Evolutionary conservation across 2,797 vertebrate species (phyloP), one percentile per base, ranked within the genome.

Genomic region (Hoplostethus atlanticus): DNA sequence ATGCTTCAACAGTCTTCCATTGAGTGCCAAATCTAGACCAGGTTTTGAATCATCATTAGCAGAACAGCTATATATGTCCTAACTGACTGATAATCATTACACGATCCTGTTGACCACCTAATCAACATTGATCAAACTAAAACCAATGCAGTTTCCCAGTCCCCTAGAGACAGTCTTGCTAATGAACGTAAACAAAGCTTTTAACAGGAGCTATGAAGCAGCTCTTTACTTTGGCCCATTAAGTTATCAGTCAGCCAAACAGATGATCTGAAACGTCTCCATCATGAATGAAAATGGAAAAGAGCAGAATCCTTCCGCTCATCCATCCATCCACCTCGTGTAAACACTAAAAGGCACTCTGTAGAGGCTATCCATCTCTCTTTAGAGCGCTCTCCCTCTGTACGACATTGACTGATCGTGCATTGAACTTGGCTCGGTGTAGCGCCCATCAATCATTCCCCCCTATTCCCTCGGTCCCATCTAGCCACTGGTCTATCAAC

Each of bases 361-460:
- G 74, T 31, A n/a, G 76, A 78, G 76, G 67, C 79, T 16, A 91
- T 93, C 86, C 68, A 80, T 94, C 91, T 88, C 89, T 89, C 91
- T 91, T 89, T 65, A 85, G 83, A 42, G 69, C 70, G 81, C 74
- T 87, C 86, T 74, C 80, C 75, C 76, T 71, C 73, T 59, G 80
- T 52, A 68, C 6, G 87, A 93, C 90, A 73, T 58, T 91, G 93
- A 93, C 83, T 30, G 88, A 93, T 93, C 44, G 63, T 42, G 52
- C 80, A 69, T 90, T 93, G 92, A 94, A 94, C 92, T 93, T 94
- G 94, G 83, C 80, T 88, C 28, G n/a, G 82, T 3, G 25, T 59
- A 69, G 71, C 59, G 38, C 64, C 81, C 81, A 94, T 93, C 91
- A 87, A 93, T 93, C 92, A 91, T 68, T 65, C 61, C 78, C 53